Percentiles rank a stretch among this genome's conserved stretches.
Evolutionary conservation across 2,888 invertebrate species (phyloP).

Genomic region (Spodoptera littoralis): DNA sequence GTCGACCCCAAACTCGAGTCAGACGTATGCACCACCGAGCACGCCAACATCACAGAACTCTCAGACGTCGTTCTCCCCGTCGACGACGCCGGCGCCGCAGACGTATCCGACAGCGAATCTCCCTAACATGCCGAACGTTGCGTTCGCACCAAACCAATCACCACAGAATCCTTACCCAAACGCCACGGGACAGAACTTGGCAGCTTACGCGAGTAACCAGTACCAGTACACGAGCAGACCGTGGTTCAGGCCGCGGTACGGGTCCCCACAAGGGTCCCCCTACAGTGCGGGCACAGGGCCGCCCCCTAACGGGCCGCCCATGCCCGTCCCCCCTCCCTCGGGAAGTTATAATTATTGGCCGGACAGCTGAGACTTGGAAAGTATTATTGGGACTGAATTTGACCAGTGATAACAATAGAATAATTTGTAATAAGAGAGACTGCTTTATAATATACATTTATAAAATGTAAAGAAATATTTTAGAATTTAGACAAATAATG

Average conservation of each 20-base stretch:
- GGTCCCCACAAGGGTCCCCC: constrained; percentile 82
- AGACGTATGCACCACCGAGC: constrained; percentile 67
- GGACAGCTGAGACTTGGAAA: constrained; percentile 82
- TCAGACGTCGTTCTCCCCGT: constrained; percentile 79
- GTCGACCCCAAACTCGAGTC: constrained; percentile 67
- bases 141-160: constrained; percentile 73
- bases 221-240: constrained; percentile 83
- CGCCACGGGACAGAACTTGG: constrained; percentile 84
- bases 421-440: constrained; percentile 69
- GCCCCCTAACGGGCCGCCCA: constrained; percentile 72
- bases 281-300: constrained; percentile 74
- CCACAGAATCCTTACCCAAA: constrained; percentile 82
- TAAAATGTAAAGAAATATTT: constrained; percentile 76
- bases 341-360: constrained; percentile 85
- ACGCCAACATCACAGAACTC: constrained; percentile 74
- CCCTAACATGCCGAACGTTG: constrained; percentile 76
- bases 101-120: constrained; percentile 71
- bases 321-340: constrained; percentile 81
- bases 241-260: constrained; percentile 83
- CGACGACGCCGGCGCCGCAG: constrained; percentile 80
- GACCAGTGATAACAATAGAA: constrained; percentile 61
- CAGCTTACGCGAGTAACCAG: constrained; percentile 84
- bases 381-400: constrained; percentile 62
- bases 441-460: constrained; percentile 78
- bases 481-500: constrained; percentile 55